A percentile compares a stretch with the other conserved stretches of the same genome.
Conservation (phyloP, 1,140 invertebrate species). For the Cryptotermes secundus region DNA sequence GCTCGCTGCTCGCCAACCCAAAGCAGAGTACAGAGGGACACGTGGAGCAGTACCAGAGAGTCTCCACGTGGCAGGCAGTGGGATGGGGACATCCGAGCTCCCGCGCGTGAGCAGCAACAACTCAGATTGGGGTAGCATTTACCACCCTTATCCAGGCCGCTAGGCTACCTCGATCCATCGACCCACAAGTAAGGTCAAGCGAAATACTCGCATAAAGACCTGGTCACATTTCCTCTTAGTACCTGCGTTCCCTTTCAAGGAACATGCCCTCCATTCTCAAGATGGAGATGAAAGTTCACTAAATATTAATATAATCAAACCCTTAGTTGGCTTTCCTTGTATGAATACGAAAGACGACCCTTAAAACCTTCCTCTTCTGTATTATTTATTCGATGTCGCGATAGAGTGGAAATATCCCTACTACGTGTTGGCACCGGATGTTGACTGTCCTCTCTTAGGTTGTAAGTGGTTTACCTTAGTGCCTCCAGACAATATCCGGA, state of each 20-base stretch:
- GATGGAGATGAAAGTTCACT: neutral
- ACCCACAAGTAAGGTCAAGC: slow-evolving; percentile 10
- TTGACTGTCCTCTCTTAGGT: too few relatives aligned
- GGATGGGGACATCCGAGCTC: neutral
- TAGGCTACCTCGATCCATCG: neutral
- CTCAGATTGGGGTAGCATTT: neutral
- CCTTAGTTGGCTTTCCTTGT: too few relatives aligned
- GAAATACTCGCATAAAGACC: neutral
- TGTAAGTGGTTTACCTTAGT: too few relatives aligned
- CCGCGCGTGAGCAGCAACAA: neutral
- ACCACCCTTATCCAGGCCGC: neutral
- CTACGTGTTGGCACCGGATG: too few relatives aligned
- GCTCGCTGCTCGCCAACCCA: neutral
- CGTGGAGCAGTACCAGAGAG: neutral
- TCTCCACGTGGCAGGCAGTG: neutral
- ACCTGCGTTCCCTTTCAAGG: neutral
- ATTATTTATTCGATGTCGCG: too few relatives aligned
- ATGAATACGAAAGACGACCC: too few relatives aligned
- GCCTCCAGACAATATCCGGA: too few relatives aligned
- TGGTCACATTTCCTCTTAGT: neutral
- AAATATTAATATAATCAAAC: too few relatives aligned
- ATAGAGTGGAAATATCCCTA: too few relatives aligned
- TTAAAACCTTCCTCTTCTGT: too few relatives aligned
- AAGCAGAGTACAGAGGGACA: neutral
- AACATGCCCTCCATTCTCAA: neutral